phyloP scores from a whole-genome alignment of 2,888 invertebrate species.

The Anodontia alba region DNA sequence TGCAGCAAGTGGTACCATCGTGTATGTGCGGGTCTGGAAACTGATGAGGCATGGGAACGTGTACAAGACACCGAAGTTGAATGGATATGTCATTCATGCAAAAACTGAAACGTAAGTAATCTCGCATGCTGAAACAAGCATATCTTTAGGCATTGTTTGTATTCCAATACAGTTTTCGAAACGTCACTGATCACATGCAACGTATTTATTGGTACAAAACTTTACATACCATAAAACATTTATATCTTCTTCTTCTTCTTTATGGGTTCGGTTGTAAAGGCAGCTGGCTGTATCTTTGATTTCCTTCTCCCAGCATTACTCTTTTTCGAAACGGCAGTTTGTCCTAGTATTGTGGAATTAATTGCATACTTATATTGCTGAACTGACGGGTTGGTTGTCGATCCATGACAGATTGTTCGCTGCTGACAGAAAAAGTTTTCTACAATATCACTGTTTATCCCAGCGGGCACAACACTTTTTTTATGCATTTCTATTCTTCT shows the following conservation, averaged over 20 bases:
- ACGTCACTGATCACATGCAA: too few species aligned
- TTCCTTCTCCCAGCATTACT: conserved; percentile 35
- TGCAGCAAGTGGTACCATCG: background rate
- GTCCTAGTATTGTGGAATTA: conserved; percentile 47
- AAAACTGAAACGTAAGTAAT: too few species aligned
- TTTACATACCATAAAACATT: background rate
- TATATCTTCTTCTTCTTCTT: background rate
- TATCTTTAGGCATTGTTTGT: too few species aligned
- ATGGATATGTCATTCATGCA: background rate
- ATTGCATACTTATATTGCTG: conserved; percentile 51
- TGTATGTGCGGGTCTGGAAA: background rate
- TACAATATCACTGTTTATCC: conserved; percentile 15
- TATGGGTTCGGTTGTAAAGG: background rate
- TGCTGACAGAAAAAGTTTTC: conserved; percentile 30
- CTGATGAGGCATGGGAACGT: background rate
- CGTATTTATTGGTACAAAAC: too few species aligned
- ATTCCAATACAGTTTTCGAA: too few species aligned
- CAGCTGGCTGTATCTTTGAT: background rate
- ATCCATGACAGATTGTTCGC: conserved; percentile 35
- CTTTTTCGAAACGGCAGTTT: conserved; percentile 49
- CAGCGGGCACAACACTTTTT: background rate
- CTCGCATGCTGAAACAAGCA: too few species aligned
- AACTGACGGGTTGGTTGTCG: conserved; percentile 33
- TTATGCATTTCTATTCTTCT: background rate
- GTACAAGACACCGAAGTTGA: background rate